A percentile compares a stretch with the other conserved stretches of the same genome.
These are phyloP conservation scores for Eupeodes corollae DNA, from an alignment of 1,140 invertebrate genomes.

Conservation along the genomic window DNA sequence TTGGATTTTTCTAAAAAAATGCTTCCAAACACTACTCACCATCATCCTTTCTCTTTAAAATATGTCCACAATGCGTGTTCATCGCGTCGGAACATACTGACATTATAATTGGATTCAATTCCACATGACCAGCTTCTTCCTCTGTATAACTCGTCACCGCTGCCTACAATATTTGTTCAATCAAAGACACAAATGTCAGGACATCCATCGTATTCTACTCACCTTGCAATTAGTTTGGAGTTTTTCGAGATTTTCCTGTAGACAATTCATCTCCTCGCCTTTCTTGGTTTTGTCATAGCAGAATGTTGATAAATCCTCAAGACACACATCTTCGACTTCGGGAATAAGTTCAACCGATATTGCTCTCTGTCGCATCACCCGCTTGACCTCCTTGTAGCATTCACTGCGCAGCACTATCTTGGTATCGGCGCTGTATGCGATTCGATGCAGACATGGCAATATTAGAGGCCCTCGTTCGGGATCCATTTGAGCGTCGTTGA, in stretches of 20 bases:
- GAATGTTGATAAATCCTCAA: constrained; percentile 68
- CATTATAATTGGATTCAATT: constrained; percentile 77
- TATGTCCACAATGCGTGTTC: constrained; percentile 64
- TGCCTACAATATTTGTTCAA: constrained; percentile 48
- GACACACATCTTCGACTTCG: constrained; percentile 82
- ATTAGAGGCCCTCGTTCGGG: constrained; percentile 66
- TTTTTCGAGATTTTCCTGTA: constrained; percentile 81
- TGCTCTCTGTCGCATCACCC: constrained; percentile 87
- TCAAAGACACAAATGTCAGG: neutral
- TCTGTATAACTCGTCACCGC: constrained; percentile 81
- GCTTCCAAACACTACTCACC: constrained; percentile 20
- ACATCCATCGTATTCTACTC: neutral
- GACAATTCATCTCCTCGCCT: constrained; percentile 82
- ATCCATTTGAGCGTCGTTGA: constrained; percentile 49
- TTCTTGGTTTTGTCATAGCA: constrained; percentile 76
- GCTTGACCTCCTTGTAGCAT: constrained; percentile 63
- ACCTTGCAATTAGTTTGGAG: constrained; percentile 32
- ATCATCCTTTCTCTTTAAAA: constrained; percentile 59
- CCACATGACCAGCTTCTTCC: constrained; percentile 72
- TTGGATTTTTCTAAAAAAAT: neutral
- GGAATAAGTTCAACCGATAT: constrained; percentile 86
- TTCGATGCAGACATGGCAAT: constrained; percentile 84
- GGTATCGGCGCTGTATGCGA: constrained; percentile 64
- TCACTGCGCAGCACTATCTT: constrained; percentile 49
- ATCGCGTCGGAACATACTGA: constrained; percentile 71